Base-by-base conservation (phyloP, 2,797 vertebrate species). In the Hafferia zeledoni region DNA sequence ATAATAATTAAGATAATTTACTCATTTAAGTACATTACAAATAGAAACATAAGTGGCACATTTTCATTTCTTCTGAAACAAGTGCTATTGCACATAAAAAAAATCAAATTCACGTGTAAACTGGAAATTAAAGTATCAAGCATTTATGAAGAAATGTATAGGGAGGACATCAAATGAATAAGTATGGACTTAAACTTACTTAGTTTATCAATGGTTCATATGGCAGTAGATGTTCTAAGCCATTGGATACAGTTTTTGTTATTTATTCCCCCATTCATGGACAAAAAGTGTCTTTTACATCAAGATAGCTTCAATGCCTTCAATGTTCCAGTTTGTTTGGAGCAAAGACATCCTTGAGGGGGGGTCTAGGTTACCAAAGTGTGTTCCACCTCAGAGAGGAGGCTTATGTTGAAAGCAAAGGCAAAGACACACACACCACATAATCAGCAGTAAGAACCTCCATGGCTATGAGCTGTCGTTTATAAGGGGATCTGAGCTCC, bases 391-490 rank as follows among this genome's bases (percentile, higher is more conserved):
- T 70, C 57, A 28, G 20, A 55, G 20, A 57, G 14, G 17, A 52
- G 59, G 43, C 24, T 50, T 71, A 37, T 5, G 24, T 3, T 60
- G 16, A 61, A 35, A 52, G n/a, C 37, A 76, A 89, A 85, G 44
- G 39, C 67, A 65, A 65, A 61, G 68, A 17, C 19, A n/a, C 2
- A n/a, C 2, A 5, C 0, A 1, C 14, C 31, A 52, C 8, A 2
- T 17, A 47, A 39, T 6, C 28, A 35, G 27, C 31, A 44, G n/a
- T 10, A 83, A 65, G 52, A 75, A 65, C 18, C 10, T 70, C 28
- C 6, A 0, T 31, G 44, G 52, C 41, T 24, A 41, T 0, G 0
- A 76, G 16, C 13, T 72, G 47, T 12, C 1, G 0, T 71, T 76
- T 61, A 52, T 11, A 24, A 1, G 6, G n/a, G 33, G 8, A 76